These are phyloP conservation scores for Anolis carolinensis DNA, from an alignment of 2,113 vertebrate genomes.

Conservation along the genomic window DNA sequence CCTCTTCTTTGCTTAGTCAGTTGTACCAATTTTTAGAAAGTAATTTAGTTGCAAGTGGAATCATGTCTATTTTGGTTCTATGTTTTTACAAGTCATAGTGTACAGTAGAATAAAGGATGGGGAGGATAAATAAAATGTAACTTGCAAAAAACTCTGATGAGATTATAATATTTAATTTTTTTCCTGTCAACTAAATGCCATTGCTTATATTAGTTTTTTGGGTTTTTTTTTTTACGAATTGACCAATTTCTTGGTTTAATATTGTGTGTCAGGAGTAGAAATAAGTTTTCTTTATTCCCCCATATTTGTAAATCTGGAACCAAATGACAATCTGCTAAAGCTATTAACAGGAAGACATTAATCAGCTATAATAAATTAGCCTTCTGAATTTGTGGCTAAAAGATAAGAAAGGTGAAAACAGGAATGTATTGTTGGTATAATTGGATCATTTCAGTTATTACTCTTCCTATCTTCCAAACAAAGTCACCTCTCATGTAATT, in stretches of 20 bases:
- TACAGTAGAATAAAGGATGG: neutral
- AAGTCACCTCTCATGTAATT: neutral
- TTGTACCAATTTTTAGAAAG: too few relatives aligned
- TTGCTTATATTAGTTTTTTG: slow-evolving; percentile 27
- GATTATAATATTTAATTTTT: slow-evolving; percentile 13
- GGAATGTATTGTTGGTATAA: slow-evolving; percentile 1
- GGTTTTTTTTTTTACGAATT: neutral
- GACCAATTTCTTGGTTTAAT: neutral
- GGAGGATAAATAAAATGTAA: neutral
- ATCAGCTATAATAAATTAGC: slow-evolving; percentile 14
- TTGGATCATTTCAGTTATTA: neutral
- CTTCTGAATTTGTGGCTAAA: neutral
- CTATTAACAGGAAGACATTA: neutral
- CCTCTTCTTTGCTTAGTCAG: too few relatives aligned
- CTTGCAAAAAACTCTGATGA: neutral
- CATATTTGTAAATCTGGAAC: neutral
- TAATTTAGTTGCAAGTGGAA: neutral
- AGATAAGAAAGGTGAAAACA: neutral
- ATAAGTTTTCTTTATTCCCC: neutral
- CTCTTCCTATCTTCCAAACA: neutral
- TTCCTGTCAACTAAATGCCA: neutral
- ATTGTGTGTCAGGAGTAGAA: neutral
- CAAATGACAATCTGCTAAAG: slow-evolving; percentile 12
- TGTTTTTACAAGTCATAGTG: neutral
- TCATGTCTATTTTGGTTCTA: neutral